Evolutionary conservation across 2,888 invertebrate species (phyloP).

Genomic region (Dryomyza anilis): DNA sequence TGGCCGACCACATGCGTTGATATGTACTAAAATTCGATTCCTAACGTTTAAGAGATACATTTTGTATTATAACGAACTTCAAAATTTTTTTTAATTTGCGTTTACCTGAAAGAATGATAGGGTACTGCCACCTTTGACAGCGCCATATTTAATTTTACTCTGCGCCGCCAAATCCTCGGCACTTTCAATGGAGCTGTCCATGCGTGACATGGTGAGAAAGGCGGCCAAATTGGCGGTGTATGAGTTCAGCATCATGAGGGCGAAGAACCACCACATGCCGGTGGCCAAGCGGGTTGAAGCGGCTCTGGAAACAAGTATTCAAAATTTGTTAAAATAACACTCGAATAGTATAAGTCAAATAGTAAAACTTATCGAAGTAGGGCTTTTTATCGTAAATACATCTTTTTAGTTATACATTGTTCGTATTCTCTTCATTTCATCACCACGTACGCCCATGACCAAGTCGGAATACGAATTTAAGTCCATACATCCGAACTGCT

Average conservation of each 20-base stretch:
- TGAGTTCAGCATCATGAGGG: constrained; percentile 87
- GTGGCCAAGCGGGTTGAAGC: constrained; percentile 87
- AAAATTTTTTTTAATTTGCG: not conserved
- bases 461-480: too few relatives aligned
- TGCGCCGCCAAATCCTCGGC: constrained; percentile 93
- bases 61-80: not conserved
- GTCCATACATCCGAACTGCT: too few relatives aligned
- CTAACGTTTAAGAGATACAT: constrained; percentile 63
- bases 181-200: constrained; percentile 74
- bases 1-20: constrained; percentile 90
- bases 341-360: too few relatives aligned
- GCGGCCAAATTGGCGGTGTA: constrained; percentile 96
- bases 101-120: constrained; percentile 85
- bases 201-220: constrained; percentile 84
- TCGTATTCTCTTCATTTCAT: too few relatives aligned
- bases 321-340: too few relatives aligned
- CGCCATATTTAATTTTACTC: constrained; percentile 95
- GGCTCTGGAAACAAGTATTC: constrained; percentile 67
- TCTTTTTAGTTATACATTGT: too few relatives aligned
- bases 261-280: constrained; percentile 94
- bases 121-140: constrained; percentile 88
- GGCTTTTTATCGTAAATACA: too few relatives aligned
- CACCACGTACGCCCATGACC: too few relatives aligned
- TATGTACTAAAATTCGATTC: constrained; percentile 89
- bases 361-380: too few relatives aligned